A percentile compares a stretch with the other conserved stretches of the same genome.
Evolutionary conservation across 2,797 vertebrate genomes (phyloP).

Genomic region (Anguilla megastoma): DNA sequence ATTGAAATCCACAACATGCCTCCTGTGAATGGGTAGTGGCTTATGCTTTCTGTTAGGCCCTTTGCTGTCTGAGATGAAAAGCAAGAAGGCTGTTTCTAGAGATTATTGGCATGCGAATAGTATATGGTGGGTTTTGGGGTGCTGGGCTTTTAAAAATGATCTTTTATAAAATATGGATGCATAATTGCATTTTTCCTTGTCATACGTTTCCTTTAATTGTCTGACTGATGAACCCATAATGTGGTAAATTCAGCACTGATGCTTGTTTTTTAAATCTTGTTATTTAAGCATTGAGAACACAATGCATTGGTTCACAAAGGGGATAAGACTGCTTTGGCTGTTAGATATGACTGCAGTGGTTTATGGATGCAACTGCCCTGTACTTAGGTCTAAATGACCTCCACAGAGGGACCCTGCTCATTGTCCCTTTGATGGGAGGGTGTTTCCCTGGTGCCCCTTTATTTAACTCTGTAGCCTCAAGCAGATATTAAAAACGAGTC

Average conservation of each 20-base stretch:
- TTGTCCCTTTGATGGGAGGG: slow-evolving; percentile 1
- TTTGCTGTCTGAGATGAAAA: neutral
- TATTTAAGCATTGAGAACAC: neutral
- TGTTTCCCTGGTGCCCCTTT: neutral
- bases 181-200: neutral
- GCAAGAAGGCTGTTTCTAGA: neutral
- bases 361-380: slow-evolving; percentile 16
- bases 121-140: neutral
- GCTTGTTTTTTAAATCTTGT: neutral
- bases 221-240: neutral
- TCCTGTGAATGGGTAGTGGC: neutral
- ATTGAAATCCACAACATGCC: neutral
- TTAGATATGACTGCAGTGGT: neutral
- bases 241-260: neutral
- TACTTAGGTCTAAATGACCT: slow-evolving; percentile 3
- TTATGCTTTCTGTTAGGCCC: neutral
- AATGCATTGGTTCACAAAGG: neutral
- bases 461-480: neutral
- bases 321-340: neutral
- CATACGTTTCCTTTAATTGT: neutral
- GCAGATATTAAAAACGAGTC: neutral
- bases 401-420: neutral
- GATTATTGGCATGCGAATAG: neutral
- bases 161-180: neutral
- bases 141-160: neutral